Evolutionary conservation across 2,888 invertebrate species (phyloP), one percentile per base, ranked within the genome.

Genomic region (Choreutis nemorana): DNA sequence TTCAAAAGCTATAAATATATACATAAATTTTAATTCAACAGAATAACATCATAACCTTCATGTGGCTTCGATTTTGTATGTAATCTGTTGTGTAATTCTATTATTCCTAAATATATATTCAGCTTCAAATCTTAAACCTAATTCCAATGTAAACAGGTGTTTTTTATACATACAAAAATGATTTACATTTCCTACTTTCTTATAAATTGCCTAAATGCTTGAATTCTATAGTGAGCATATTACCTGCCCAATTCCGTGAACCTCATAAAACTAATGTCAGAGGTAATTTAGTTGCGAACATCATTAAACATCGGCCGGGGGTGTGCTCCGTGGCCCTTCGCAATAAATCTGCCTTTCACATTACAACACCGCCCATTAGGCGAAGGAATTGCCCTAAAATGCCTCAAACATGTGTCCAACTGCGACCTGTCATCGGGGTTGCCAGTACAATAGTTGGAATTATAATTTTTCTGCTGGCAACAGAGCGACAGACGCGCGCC

Each of bases 341-440:
- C 53, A 52, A 75, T 77, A 75, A 77, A 77, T 72, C 64, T 50
- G 59, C 40, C 45, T 37, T 48, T 55, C 60, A 65, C 72, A 71
- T 75, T 73, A 75, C 67, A 73, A 73, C 63, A 68, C 64, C 62
- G 55, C 63, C 70, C 63, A 75, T 77, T 75, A 73, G 51, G 51
- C 55, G 52, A 55, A 68, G 71, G 64, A 77, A 77, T 77, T 68
- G 73, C 65, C 70, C 72, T 50, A 66, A 71, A 75, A 72, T 72
- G 73, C 70, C 64, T 65, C 56, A 63, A 72, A 77, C 75, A 77
- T 77, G 75, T 77, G 77, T 72, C 72, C 64, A 61, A 67, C 60
- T 44, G 71, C 62, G 75, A 77, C 70, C 75, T 77, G 77, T 77
- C 77, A 72, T 75, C 77, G 58, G 72, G 71, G 75, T 55, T 68